Percentiles rank a stretch among this genome's conserved stretches.
phyloP scores from a whole-genome alignment of 2,888 invertebrate species.

The Dicycla oo region DNA sequence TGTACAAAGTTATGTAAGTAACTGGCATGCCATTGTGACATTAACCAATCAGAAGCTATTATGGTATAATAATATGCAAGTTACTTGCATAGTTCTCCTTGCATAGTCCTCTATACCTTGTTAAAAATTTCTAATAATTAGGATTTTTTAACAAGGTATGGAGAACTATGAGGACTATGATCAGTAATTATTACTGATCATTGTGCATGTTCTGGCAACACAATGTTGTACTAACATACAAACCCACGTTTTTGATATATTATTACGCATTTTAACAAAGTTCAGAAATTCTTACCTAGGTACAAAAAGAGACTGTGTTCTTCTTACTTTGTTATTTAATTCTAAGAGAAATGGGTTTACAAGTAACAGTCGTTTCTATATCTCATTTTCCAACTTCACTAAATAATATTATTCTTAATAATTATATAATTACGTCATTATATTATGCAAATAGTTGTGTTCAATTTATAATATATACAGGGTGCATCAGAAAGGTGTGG shows the following conservation, averaged over 20 bases:
- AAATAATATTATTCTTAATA: background rate
- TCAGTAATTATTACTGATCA: constrained; percentile 15
- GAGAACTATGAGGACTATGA: no score
- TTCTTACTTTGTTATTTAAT: constrained; percentile 50
- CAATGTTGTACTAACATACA: constrained; percentile 23
- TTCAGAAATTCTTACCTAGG: constrained; percentile 46
- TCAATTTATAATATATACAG: background rate
- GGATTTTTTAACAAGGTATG: no score
- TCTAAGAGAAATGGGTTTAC: constrained; percentile 38
- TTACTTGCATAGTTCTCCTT: no score
- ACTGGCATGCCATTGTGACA: no score
- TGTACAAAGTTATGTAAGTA: no score
- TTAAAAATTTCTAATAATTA: background rate
- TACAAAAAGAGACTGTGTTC: constrained; percentile 48
- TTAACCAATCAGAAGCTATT: no score
- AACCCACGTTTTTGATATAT: constrained; percentile 11
- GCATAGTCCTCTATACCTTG: background rate
- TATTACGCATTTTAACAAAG: constrained; percentile 27
- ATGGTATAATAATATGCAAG: no score
- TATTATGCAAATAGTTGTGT: background rate
- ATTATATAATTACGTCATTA: background rate
- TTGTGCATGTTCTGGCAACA: constrained; percentile 31
- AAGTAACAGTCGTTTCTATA: constrained; percentile 2
- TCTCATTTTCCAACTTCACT: constrained; percentile 25
- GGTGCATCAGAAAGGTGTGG: no score